These are phyloP conservation scores for Alviniconcha strummeri DNA, from an alignment of 2,888 invertebrate species.

Conservation along the genomic window DNA sequence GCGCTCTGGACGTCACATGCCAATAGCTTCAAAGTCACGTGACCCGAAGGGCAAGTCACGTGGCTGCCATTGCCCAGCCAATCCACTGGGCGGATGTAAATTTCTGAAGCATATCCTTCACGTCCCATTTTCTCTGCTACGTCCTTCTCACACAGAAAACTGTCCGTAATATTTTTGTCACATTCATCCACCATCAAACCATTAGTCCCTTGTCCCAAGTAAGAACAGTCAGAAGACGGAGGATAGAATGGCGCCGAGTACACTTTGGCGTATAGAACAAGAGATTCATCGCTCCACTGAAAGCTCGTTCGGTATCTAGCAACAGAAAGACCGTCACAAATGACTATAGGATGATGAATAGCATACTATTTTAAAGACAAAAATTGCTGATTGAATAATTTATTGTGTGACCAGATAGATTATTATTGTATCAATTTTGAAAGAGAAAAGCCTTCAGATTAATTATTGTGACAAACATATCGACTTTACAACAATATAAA, in stretches of 20 bases:
- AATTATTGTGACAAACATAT: too few species aligned
- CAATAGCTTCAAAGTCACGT: slow-evolving; percentile 4
- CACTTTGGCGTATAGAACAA: neutral
- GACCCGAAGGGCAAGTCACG: slow-evolving; percentile 12
- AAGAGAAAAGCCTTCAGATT: too few species aligned
- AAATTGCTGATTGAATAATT: too few species aligned
- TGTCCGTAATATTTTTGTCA: neutral
- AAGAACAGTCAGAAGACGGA: too few species aligned
- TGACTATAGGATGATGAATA: too few species aligned
- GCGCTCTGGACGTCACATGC: slow-evolving; percentile 16
- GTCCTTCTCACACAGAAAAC: slow-evolving; percentile 9
- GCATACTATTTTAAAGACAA: too few species aligned
- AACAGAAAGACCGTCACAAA: too few species aligned
- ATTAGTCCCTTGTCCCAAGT: too few species aligned
- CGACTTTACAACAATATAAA: too few species aligned
- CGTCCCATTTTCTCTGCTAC: neutral
- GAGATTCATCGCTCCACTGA: neutral
- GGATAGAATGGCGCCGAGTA: too few species aligned
- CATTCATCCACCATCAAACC: neutral
- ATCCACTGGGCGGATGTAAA: neutral
- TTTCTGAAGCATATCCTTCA: neutral
- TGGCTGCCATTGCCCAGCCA: neutral
- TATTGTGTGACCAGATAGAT: too few species aligned
- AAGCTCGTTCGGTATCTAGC: neutral
- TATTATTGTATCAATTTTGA: too few species aligned